Base-by-base conservation (phyloP, 2,113 vertebrate species). In the Antigone vipio region DNA sequence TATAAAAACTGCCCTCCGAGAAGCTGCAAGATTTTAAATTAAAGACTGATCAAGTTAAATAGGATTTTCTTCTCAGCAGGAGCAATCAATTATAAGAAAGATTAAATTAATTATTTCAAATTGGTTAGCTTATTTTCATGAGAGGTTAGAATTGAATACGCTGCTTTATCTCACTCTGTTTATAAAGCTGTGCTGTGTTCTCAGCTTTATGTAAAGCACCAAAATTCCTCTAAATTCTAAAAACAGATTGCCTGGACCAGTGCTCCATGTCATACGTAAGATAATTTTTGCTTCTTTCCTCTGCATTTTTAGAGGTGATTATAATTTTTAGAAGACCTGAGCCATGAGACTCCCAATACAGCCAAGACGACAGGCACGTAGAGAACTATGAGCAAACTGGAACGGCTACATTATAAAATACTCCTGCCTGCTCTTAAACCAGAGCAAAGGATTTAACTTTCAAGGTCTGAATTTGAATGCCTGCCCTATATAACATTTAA, bases 211-310 rank as follows among this genome's bases (percentile, higher is more conserved):
- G 9, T 22, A 34, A 72, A 76, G 49, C 85, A 93, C 32, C 29
- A 49, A 38, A 67, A 81, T 26, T 40, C 22, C 32, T 38, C 92
- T 47, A 29, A 88, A 82, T 29, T 67, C 0, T 3, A 45, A 38
- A 32, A 55, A 38, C 0, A 49, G 12, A 38, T 21, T 80, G n/a
- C 29, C 42, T 82, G 40, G 38, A 82, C 9, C 5, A 7, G 53
- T 52, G 24, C 6, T 29, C 15, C 3, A 3, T 22, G n/a, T 34
- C 16, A 42, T 6, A 58, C 1, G 1, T 9, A 50, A 67, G 40
- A 3, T 16, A 24, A 15, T 13, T 40, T 78, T 74, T 2, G 2
- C 58, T 72, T 52, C 30, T 60, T 82, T 62, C 32, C 40, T 67
- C 55, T 15, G 5, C 50, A 85, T 64, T 92, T 69, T 86, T 34